phyloP scores from a whole-genome alignment of 2,888 invertebrate species.

The Morpho achilles region DNA sequence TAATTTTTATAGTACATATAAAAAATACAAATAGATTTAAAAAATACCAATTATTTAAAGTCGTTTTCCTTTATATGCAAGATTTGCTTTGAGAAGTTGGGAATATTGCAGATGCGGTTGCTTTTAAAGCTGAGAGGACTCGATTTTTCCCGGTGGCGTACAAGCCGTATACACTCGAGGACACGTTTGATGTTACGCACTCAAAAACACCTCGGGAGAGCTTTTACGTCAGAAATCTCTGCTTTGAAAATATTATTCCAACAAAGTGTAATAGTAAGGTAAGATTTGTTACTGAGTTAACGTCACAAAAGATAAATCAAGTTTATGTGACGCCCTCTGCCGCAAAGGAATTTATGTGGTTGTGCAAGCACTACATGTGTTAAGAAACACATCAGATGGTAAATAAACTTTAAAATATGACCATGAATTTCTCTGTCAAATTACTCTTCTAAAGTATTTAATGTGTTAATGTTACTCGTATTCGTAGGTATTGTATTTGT shows the following conservation, averaged over 20 bases:
- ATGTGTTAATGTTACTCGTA: too few species aligned
- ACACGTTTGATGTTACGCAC: slow-evolving; percentile 29
- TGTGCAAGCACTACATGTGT: slow-evolving; percentile 44
- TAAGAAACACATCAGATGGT: slow-evolving; percentile 26
- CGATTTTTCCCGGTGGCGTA: slow-evolving; percentile 13
- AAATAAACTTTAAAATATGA: slow-evolving; percentile 26
- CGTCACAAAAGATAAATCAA: slow-evolving; percentile 71
- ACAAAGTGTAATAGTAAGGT: slow-evolving; percentile 42
- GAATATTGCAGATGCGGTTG: slow-evolving; percentile 6
- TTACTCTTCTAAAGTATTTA: neutral
- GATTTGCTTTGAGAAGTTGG: slow-evolving; percentile 13
- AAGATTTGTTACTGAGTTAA: slow-evolving; percentile 64
- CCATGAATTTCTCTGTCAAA: slow-evolving; percentile 4
- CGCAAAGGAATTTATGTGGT: slow-evolving; percentile 66
- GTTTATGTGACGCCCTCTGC: slow-evolving; percentile 72
- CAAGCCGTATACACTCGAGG: slow-evolving; percentile 16
- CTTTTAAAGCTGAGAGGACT: slow-evolving; percentile 12
- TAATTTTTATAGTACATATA: too few species aligned
- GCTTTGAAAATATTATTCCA: slow-evolving; percentile 34
- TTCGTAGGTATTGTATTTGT: too few species aligned
- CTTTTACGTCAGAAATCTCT: slow-evolving; percentile 22
- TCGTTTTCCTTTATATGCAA: neutral
- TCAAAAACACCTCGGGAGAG: slow-evolving; percentile 25
- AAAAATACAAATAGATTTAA: too few species aligned
- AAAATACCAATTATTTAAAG: too few species aligned